A percentile compares a stretch with the other conserved stretches of the same genome.
phyloP scores from a whole-genome alignment of 2,113 vertebrate species.

The Rhea pennata region DNA sequence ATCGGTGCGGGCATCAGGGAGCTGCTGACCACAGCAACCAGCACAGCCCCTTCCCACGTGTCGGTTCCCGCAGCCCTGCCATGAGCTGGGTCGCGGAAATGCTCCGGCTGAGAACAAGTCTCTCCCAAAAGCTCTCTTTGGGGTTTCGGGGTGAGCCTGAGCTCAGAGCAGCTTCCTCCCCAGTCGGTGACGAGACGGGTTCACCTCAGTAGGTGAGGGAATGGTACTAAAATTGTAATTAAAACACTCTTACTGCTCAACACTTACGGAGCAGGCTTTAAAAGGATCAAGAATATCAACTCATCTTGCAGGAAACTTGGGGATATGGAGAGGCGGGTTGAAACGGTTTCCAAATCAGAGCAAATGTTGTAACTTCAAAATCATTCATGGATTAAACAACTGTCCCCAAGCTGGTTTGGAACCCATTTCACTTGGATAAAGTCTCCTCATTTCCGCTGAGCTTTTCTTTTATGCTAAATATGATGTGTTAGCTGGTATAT shows the following conservation, averaged over 20 bases:
- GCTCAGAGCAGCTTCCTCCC: neutral
- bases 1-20: neutral
- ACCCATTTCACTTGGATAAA: constrained; percentile 4
- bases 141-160: neutral
- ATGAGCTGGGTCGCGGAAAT: neutral
- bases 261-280: neutral
- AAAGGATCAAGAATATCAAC: neutral
- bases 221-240: neutral
- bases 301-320: neutral
- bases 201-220: neutral
- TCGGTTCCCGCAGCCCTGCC: neutral
- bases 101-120: neutral
- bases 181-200: neutral
- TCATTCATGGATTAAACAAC: neutral
- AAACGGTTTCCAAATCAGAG: neutral
- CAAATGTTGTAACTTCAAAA: neutral
- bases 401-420: neutral
- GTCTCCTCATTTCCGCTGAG: constrained; percentile 34
- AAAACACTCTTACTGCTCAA: neutral
- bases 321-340: neutral
- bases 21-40: neutral
- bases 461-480: constrained; percentile 4
- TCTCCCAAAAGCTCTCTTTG: neutral
- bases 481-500: constrained; percentile 28
- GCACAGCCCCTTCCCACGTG: accelerated